Conservation (phyloP, 1,140 invertebrate genomes). For the Glossosoma conforme region DNA sequence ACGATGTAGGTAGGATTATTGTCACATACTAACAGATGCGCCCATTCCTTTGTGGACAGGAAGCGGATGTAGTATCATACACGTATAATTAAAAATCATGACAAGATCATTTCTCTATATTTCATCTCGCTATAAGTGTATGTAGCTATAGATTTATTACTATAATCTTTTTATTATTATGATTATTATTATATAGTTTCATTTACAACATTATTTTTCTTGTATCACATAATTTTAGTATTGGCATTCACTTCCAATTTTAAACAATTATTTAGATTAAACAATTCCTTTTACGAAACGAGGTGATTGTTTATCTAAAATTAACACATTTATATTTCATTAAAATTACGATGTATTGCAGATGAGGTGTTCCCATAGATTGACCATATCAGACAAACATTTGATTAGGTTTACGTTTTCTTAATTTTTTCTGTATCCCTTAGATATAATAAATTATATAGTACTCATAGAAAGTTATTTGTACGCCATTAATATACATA, state of each 20-base stretch:
- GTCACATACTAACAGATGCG: conserved; percentile 10
- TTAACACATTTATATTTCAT: no score
- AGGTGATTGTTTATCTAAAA: no score
- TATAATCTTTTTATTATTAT: conserved; percentile 17
- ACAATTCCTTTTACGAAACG: no score
- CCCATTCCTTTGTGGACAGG: no score
- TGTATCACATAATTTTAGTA: no score
- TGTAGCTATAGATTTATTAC: conserved; percentile 15
- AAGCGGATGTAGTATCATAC: no score
- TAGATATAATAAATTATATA: conserved; percentile 15
- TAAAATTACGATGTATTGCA: no score
- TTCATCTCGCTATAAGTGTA: conserved; percentile 26
- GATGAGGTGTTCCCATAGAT: conserved; percentile 4
- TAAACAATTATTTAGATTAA: no score
- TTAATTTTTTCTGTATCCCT: conserved; percentile 11
- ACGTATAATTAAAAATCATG: conserved; percentile 1
- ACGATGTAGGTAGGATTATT: conserved; percentile 16
- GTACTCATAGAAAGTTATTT: conserved; percentile 25
- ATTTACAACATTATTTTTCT: no score
- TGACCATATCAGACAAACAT: conserved; percentile 14
- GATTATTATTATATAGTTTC: no score
- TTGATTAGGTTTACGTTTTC: conserved; percentile 5
- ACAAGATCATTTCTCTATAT: conserved; percentile 9
- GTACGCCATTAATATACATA: conserved; percentile 28
- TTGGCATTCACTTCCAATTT: no score